Evolutionary conservation across 2,797 vertebrate genomes (phyloP).

Genomic region (Pseudochirops corinnae): DNA sequence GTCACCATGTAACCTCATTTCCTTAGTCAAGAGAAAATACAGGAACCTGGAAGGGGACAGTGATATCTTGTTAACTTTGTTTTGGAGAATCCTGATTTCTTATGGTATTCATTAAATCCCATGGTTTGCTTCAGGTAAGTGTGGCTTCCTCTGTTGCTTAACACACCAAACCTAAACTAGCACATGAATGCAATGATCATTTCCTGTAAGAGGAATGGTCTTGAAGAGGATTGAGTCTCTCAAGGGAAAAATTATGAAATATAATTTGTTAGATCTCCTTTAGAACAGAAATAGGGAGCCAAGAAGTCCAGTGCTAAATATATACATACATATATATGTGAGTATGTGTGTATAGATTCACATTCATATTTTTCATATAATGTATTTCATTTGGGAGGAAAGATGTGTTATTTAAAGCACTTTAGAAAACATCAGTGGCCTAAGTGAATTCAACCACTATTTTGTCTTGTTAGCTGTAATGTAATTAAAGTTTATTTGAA

Average conservation of each 20-base stretch:
- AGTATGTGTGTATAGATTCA: not conserved
- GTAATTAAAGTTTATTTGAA: not conserved
- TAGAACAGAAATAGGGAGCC: not conserved
- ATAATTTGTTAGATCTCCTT: not conserved
- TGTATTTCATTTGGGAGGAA: not conserved
- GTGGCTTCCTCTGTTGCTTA: not conserved
- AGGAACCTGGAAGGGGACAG: not conserved
- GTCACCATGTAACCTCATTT: not conserved
- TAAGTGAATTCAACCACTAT: not conserved
- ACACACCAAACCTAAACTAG: not conserved
- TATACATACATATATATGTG: not conserved
- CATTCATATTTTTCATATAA: not conserved
- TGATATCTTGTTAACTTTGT: not conserved
- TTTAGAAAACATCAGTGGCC: accelerated
- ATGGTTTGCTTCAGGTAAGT: not conserved
- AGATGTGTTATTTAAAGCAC: not conserved
- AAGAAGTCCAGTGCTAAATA: not conserved
- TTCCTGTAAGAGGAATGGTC: not conserved
- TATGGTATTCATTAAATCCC: not conserved
- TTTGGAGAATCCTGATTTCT: not conserved
- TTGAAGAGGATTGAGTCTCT: not conserved
- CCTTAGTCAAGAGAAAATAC: not conserved
- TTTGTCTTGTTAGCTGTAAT: not conserved
- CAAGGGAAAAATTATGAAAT: not conserved
- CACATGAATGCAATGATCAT: not conserved